Base-by-base conservation (phyloP, 53 echinoderm and acorn worm genomes). In the Astropecten irregularis region DNA sequence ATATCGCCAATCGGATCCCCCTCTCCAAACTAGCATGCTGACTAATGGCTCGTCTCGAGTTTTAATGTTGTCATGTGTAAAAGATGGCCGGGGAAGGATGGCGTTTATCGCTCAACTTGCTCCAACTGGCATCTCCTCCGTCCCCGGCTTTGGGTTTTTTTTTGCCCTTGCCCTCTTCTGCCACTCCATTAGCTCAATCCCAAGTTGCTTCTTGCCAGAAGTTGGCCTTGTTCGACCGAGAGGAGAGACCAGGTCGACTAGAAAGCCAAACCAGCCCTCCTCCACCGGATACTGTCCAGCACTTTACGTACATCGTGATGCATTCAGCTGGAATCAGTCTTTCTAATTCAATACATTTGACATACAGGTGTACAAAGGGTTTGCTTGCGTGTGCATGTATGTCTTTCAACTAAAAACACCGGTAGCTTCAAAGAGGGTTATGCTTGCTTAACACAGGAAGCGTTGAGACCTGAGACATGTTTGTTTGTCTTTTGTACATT, bases 111-210 rank as follows among this genome's bases (percentile, higher is more conserved):
- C 76, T 57, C 76, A 76, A 57, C 76, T 58, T 39, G 76, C 57
- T 76, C 27, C 6, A n/a, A n/a, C n/a, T n/a, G n/a, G n/a, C n/a
- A n/a, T n/a, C n/a, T n/a, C n/a, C n/a, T n/a, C n/a, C 38, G 10
- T 11, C 55, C 76, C 56, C 28, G 4, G 56, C 76, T 28, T 25
- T 25, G 36, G 33, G n/a, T n/a, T n/a, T n/a, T n/a, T n/a, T n/a
- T n/a, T n/a, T n/a, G n/a, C n/a, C 74, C 39, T 9, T 13, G 36
- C 39, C 35, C 55, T 56, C 25, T 23, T 58, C 36, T 65, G 76
- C 55, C 58, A 57, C 57, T 58, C 76, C 76, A 76, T 76, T 76
- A 76, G 37, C 76, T 37, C 57, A 56, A 55, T 39, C 76, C 58
- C 58, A 76, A 56, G 56, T 57, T 76, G 57, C 57, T 58, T 76